phyloP scores from a whole-genome alignment of 1,140 invertebrate species.

The Polypedilum vanderplanki region DNA sequence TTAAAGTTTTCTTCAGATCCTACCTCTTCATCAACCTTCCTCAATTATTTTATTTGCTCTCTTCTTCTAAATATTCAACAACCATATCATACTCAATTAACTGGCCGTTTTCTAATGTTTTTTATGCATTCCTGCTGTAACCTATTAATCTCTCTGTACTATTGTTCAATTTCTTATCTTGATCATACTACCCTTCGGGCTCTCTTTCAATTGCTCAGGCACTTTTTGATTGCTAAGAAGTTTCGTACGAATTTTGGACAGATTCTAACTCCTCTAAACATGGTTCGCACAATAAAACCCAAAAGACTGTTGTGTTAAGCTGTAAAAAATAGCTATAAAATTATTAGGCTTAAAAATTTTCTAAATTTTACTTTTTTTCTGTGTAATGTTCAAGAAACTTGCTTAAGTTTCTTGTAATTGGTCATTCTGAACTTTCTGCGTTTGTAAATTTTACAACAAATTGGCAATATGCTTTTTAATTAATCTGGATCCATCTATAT shows the following conservation, averaged over 20 bases:
- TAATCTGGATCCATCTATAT: no score
- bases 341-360: not conserved
- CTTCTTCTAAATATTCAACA: not conserved
- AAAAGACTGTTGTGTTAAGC: not conserved
- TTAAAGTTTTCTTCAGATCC: not conserved
- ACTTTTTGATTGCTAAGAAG: not conserved
- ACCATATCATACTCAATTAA: not conserved
- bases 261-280: not conserved
- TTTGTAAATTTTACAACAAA: not conserved
- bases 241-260: not conserved
- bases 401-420: not conserved
- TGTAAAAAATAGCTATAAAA: not conserved
- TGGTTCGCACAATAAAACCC: not conserved
- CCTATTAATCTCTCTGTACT: not conserved
- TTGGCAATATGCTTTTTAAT: not conserved
- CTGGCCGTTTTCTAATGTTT: not conserved
- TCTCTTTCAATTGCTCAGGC: not conserved
- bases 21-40: not conserved
- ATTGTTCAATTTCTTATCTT: not conserved
- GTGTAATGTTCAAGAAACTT: not conserved
- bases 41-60: not conserved
- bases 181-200: not conserved
- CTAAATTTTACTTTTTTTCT: constrained; percentile 1
- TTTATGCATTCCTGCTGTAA: not conserved
- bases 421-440: not conserved